phyloP scores from a whole-genome alignment of 2,797 vertebrate genomes.

The Melopsittacus undulatus region DNA sequence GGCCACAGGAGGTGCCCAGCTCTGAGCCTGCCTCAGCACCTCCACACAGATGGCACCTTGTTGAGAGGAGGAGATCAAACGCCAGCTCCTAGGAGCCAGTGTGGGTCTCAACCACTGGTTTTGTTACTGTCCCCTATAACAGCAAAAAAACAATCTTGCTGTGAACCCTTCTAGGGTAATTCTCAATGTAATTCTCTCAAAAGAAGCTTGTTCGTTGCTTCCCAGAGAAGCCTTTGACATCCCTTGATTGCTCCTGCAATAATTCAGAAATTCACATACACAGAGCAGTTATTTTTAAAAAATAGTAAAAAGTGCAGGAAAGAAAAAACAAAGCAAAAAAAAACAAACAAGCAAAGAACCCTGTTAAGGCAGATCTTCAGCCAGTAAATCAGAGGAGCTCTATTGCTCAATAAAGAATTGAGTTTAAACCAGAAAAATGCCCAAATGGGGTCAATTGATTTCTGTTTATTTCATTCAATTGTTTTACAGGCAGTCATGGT shows the following conservation, averaged over 20 bases:
- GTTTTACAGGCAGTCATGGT: neutral
- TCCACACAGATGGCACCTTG: neutral
- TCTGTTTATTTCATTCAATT: neutral
- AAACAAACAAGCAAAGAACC: neutral
- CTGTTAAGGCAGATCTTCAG: neutral
- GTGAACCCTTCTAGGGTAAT: neutral
- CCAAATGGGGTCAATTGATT: neutral
- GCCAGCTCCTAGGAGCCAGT: neutral
- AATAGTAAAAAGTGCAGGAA: neutral
- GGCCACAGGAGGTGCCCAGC: neutral
- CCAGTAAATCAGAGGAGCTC: neutral
- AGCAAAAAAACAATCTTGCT: neutral
- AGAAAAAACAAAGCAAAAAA: neutral
- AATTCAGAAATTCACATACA: neutral
- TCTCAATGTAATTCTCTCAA: neutral
- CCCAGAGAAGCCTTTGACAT: neutral
- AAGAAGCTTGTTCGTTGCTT: neutral
- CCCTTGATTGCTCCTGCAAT: neutral
- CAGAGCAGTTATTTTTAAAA: neutral
- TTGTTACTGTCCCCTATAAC: neutral
- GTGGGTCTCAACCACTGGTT: rapidly evolving
- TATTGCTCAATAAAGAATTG: neutral
- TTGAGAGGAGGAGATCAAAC: rapidly evolving
- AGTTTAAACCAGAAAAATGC: neutral
- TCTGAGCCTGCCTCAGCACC: neutral